Conservation (phyloP, 2,888 invertebrate species). For the Dryobotodes eremita region DNA sequence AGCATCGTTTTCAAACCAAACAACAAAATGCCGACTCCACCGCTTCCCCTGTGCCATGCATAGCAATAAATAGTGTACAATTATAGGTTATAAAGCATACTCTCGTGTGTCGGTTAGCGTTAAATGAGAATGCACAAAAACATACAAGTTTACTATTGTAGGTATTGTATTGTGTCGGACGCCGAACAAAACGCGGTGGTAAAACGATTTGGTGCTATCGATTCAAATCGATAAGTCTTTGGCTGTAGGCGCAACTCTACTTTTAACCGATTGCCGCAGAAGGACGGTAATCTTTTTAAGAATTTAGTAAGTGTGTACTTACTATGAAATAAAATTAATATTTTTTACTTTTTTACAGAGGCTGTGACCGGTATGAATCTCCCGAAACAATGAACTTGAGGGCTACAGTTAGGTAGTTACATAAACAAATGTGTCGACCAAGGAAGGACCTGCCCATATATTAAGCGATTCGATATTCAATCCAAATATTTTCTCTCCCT, state of each 20-base stretch:
- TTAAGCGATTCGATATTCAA: neutral
- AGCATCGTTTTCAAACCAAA: neutral
- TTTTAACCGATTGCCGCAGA: neutral
- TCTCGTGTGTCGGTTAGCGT: slow-evolving; percentile 76
- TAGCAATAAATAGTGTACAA: slow-evolving; percentile 82
- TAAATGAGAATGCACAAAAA: slow-evolving; percentile 72
- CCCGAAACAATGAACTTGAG: neutral
- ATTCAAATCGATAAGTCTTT: slow-evolving; percentile 3
- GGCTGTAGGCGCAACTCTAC: neutral
- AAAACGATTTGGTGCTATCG: slow-evolving; percentile 31
- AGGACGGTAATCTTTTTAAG: neutral
- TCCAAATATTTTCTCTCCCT: neutral
- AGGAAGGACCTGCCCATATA: neutral
- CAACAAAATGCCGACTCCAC: slow-evolving; percentile 59
- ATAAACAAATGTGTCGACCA: neutral
- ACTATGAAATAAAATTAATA: no score
- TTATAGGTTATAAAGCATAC: slow-evolving; percentile 84
- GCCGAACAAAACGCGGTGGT: slow-evolving; percentile 11
- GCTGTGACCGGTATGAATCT: no score
- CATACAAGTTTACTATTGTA: slow-evolving; percentile 33
- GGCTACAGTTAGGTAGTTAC: neutral
- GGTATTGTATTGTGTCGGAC: slow-evolving; percentile 10
- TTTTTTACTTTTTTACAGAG: no score
- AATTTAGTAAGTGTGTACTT: no score
- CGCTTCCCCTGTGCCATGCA: slow-evolving; percentile 61